Percentiles rank a stretch among this genome's conserved stretches.
Conservation (phyloP, 2,113 vertebrate species). For the Hepsetus odoe region DNA sequence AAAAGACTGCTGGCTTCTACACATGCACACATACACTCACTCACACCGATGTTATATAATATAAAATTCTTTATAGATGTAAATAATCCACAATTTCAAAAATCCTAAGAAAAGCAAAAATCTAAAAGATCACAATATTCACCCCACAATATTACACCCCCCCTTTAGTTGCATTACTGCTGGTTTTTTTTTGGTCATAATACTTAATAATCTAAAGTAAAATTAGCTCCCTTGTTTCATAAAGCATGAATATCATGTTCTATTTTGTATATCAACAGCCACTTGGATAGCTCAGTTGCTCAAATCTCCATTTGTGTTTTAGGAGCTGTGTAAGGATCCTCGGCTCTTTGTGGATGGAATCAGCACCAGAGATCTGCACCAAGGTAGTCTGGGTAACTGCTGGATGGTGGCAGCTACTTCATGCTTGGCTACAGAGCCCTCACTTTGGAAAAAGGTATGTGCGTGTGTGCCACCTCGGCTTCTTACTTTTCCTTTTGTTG, state of each 20-base stretch:
- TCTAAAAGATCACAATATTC: no score
- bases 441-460: conserved; percentile 81
- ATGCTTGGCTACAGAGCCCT: conserved; percentile 77
- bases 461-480: background rate
- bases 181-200: no score
- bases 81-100: background rate
- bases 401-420: conserved; percentile 86
- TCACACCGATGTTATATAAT: no score
- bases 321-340: conserved; percentile 81
- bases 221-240: no score
- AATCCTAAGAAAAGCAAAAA: no score
- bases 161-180: no score
- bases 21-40: background rate
- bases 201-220: no score
- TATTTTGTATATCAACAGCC: no score
- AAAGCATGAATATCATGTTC: no score
- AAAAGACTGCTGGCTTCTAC: conserved; percentile 59
- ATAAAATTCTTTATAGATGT: no score
- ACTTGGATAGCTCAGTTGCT: background rate
- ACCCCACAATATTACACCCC: no score
- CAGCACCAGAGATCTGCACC: conserved; percentile 81
- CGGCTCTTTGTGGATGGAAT: conserved; percentile 82
- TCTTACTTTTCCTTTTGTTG: no score
- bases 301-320: background rate
- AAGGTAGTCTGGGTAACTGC: conserved; percentile 84